phyloP scores from a whole-genome alignment of 1,140 invertebrate genomes.

The Bombus impatiens region DNA sequence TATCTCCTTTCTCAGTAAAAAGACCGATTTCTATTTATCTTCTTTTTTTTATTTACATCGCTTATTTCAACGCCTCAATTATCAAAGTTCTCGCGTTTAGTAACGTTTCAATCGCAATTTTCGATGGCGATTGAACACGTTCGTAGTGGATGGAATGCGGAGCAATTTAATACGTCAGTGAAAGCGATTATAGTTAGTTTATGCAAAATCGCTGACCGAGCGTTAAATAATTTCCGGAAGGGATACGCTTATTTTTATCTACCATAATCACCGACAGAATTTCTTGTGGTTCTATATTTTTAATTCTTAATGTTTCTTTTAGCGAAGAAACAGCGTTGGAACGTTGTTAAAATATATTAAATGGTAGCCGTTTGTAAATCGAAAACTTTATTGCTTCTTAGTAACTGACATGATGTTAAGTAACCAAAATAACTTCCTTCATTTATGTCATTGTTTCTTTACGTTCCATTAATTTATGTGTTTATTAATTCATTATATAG shows the following conservation, averaged over 20 bases:
- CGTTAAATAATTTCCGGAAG: conserved; percentile 7
- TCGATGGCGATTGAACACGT: not conserved
- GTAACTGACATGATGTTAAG: not conserved
- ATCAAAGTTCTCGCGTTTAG: not conserved
- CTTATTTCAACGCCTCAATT: not conserved
- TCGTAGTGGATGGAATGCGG: not conserved
- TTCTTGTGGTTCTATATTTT: not conserved
- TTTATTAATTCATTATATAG: not conserved
- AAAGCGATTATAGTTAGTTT: not conserved
- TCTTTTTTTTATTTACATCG: not conserved
- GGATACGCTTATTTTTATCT: not conserved
- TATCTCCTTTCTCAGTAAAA: not conserved
- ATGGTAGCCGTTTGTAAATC: not conserved
- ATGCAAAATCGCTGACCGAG: conserved; percentile 6
- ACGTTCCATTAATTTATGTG: no score
- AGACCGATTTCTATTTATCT: not conserved
- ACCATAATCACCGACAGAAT: not conserved
- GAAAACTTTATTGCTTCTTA: not conserved
- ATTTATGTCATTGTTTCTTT: not conserved
- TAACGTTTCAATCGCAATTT: not conserved
- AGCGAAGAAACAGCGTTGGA: not conserved
- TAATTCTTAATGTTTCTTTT: not conserved
- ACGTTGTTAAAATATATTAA: not conserved
- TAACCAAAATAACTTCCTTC: not conserved
- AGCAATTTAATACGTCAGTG: not conserved